Conservation (phyloP, 2,797 vertebrate species). For the Sebastiscus albofasciatus region DNA sequence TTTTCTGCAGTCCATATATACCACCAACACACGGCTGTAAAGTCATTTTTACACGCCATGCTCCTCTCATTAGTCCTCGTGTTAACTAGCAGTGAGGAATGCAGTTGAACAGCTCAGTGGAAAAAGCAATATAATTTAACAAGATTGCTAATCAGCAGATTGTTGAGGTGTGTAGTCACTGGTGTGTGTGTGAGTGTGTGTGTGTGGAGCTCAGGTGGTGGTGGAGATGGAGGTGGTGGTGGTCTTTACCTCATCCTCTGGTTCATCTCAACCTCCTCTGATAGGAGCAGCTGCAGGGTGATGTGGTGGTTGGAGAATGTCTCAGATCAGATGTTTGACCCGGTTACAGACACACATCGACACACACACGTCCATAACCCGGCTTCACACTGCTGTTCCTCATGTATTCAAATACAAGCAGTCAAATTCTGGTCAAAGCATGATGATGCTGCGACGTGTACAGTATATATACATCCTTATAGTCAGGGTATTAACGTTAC, state of each 20-base stretch:
- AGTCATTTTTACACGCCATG: conserved; percentile 69
- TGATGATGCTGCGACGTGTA: too few species aligned
- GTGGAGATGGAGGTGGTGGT: conserved; percentile 13
- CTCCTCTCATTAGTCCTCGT: conserved; percentile 68
- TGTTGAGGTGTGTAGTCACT: conserved; percentile 75
- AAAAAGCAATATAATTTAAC: conserved; percentile 87
- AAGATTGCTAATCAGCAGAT: conserved; percentile 79
- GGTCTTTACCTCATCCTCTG: conserved; percentile 20
- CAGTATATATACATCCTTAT: too few species aligned
- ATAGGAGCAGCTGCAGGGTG: not conserved
- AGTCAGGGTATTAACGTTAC: too few species aligned
- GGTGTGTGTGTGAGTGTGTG: not conserved
- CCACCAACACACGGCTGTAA: conserved; percentile 47
- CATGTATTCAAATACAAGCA: too few species aligned
- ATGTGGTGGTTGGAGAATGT: not conserved
- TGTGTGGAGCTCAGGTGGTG: conserved; percentile 28
- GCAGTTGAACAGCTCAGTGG: conserved; percentile 79
- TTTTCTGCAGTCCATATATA: conserved; percentile 8
- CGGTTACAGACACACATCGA: too few species aligned
- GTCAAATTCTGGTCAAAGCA: too few species aligned
- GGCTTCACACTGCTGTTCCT: too few species aligned
- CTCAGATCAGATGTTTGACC: too few species aligned
- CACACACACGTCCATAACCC: too few species aligned
- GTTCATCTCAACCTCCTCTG: not conserved
- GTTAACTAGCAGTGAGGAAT: conserved; percentile 84